phyloP scores from a whole-genome alignment of 2,113 vertebrate species.

The Martes martes region DNA sequence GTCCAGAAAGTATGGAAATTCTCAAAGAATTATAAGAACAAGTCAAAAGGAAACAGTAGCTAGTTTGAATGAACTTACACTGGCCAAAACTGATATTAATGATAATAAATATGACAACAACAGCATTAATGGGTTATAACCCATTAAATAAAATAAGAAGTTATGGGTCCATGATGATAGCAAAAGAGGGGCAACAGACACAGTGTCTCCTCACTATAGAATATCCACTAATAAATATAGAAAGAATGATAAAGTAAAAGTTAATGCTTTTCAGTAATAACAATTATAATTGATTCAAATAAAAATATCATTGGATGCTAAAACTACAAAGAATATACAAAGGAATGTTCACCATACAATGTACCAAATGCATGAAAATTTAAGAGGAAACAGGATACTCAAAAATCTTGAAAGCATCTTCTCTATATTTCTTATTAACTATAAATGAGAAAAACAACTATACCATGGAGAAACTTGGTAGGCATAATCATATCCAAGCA shows the following conservation, averaged over 20 bases:
- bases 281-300: not conserved
- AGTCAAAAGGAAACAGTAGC: not conserved
- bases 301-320: slow-evolving; percentile 1
- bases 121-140: not conserved
- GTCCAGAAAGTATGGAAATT: not conserved
- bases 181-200: not conserved
- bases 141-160: slow-evolving; percentile 14
- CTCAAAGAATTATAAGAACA: not conserved
- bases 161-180: not conserved
- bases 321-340: not conserved
- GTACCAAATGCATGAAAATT: not conserved
- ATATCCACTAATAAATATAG: not conserved
- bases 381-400: not conserved
- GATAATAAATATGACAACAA: not conserved
- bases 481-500: not conserved
- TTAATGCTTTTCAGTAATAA: not conserved
- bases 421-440: not conserved
- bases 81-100: not conserved
- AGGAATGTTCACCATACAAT: no score
- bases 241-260: not conserved
- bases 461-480: not conserved
- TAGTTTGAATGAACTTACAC: not conserved
- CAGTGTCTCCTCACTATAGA: not conserved
- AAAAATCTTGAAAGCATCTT: not conserved
- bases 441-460: not conserved